Conservation (phyloP, 2,888 invertebrate species). For the Neoascia interrupta region DNA sequence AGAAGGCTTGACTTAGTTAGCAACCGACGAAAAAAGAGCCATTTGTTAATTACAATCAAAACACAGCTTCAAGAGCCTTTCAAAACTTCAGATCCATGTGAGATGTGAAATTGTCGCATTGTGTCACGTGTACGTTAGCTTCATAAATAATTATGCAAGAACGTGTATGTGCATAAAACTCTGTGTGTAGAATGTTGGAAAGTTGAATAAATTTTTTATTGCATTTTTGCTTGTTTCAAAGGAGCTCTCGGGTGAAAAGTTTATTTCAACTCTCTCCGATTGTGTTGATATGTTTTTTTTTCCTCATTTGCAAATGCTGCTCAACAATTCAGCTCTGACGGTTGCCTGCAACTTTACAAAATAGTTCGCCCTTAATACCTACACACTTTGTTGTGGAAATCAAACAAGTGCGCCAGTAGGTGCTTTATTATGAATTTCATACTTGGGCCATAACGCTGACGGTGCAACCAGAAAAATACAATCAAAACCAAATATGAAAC, state of each 20-base stretch:
- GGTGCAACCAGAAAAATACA: slow-evolving; percentile 15
- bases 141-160: too few relatives aligned
- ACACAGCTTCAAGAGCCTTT: too few relatives aligned
- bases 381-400: slow-evolving; percentile 48
- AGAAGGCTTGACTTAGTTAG: too few relatives aligned
- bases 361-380: slow-evolving; percentile 46
- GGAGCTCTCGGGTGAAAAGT: slow-evolving; percentile 8
- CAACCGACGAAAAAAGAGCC: too few relatives aligned
- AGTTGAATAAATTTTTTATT: too few relatives aligned
- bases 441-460: slow-evolving; percentile 25
- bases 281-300: too few relatives aligned
- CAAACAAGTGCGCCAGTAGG: slow-evolving; percentile 46
- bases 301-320: slow-evolving; percentile 41
- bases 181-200: too few relatives aligned
- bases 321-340: slow-evolving; percentile 34
- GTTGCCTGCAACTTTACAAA: slow-evolving; percentile 39
- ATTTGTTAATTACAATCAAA: too few relatives aligned
- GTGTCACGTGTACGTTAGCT: too few relatives aligned
- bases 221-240: not conserved
- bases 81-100: too few relatives aligned
- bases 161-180: too few relatives aligned
- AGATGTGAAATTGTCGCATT: too few relatives aligned
- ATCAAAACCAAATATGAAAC: slow-evolving; percentile 34
- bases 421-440: slow-evolving; percentile 47
- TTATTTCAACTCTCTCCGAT: slow-evolving; percentile 20